These are phyloP conservation scores for Proctacanthus coquilletti DNA, from an alignment of 1,140 invertebrate species.

Conservation along the genomic window DNA sequence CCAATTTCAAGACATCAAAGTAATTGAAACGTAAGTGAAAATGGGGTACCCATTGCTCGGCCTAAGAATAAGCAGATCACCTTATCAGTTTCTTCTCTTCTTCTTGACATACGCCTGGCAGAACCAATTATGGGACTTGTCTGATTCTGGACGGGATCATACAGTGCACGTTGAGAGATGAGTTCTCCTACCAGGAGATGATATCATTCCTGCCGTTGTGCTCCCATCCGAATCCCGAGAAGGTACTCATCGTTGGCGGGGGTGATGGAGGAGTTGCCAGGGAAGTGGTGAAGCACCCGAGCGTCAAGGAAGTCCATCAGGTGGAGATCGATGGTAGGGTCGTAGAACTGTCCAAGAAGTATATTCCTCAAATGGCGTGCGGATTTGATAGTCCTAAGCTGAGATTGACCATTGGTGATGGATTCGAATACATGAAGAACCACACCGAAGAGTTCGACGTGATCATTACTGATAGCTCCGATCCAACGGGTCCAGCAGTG, in stretches of 20 bases:
- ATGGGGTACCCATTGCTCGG: background rate
- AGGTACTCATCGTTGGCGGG: constrained; percentile 91
- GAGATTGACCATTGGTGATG: constrained; percentile 75
- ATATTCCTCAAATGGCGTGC: constrained; percentile 76
- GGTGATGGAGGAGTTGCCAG: constrained; percentile 82
- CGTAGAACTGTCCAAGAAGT: constrained; percentile 81
- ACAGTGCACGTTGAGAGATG: constrained; percentile 91
- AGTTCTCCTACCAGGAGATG: constrained; percentile 98
- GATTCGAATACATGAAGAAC: constrained; percentile 85
- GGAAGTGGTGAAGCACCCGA: constrained; percentile 86
- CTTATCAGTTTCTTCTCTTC: background rate
- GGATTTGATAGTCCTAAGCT: constrained; percentile 77
- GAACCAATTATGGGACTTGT: constrained; percentile 73
- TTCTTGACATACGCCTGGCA: too few relatives aligned
- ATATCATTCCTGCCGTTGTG: constrained; percentile 87
- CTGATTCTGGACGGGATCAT: constrained; percentile 92
- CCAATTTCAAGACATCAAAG: constrained; percentile 75
- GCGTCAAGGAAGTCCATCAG: constrained; percentile 71
- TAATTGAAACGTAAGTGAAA: constrained; percentile 78
- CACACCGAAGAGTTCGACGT: constrained; percentile 84
- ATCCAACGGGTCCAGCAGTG: constrained; percentile 74
- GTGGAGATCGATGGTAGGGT: constrained; percentile 93
- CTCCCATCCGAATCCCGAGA: constrained; percentile 78
- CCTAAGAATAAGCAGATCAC: background rate
- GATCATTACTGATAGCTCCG: constrained; percentile 96